Evolutionary conservation across 2,113 vertebrate genomes (phyloP).

Genomic region (Plestiodon gilberti): DNA sequence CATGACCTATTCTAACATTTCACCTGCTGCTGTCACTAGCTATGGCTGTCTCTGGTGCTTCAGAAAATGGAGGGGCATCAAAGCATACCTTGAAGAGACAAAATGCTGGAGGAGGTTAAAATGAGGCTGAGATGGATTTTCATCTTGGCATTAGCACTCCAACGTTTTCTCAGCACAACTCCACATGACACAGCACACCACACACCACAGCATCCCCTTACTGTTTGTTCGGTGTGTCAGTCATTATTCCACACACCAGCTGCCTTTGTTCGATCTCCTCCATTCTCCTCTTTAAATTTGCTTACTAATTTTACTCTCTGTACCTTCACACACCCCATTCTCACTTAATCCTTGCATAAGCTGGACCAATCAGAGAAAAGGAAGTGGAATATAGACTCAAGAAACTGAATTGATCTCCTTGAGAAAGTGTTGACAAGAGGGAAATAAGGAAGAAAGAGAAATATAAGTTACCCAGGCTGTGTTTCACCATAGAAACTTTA

Average conservation of each 20-base stretch:
- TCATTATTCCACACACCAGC: conserved; percentile 30
- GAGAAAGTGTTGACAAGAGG: conserved; percentile 25
- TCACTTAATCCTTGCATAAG: conserved; percentile 12
- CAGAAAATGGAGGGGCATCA: not conserved
- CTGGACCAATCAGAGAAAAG: not conserved
- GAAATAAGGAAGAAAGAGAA: conserved; percentile 19
- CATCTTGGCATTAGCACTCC: not conserved
- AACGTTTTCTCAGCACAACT: not conserved
- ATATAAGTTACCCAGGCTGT: conserved; percentile 27
- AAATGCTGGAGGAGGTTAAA: not conserved
- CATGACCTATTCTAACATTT: not conserved
- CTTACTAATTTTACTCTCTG: conserved; percentile 1
- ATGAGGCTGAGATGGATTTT: not conserved
- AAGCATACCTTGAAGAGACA: not conserved
- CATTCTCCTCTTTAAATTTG: conserved; percentile 36
- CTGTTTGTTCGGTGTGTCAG: conserved; percentile 27
- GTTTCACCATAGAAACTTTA: conserved; percentile 32
- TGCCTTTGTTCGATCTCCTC: conserved; percentile 45
- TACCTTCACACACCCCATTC: conserved; percentile 8
- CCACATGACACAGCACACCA: not conserved
- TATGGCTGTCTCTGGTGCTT: not conserved
- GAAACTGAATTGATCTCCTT: conserved; percentile 22
- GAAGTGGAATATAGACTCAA: rapidly evolving
- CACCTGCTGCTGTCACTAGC: not conserved
- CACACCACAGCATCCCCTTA: conserved; percentile 11